Percentiles rank a stretch among this genome's conserved stretches.
These are phyloP conservation scores for Ifrita kowaldi DNA, from an alignment of 2,113 vertebrate genomes.

Conservation along the genomic window DNA sequence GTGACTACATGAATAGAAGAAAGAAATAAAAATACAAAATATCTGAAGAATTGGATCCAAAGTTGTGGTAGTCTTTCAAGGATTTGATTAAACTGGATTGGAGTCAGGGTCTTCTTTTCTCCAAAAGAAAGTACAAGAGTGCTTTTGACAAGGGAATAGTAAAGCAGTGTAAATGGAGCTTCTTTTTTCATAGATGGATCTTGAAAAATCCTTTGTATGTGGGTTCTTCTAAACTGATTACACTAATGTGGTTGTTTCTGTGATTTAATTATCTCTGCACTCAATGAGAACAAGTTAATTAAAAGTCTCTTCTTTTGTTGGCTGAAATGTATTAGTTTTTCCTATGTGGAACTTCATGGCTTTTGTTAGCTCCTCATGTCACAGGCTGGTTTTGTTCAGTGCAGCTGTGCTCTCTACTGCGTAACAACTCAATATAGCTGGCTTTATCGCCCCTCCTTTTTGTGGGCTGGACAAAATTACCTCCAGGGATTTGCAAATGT, in stretches of 20 bases:
- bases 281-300: conserved; percentile 23
- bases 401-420: neutral
- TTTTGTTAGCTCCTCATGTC: conserved; percentile 7
- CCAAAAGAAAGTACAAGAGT: neutral
- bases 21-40: neutral
- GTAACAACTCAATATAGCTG: neutral
- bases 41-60: neutral
- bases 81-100: neutral
- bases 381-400: neutral
- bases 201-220: conserved; percentile 13
- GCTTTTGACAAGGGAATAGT: neutral
- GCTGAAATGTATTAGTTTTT: neutral
- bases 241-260: neutral
- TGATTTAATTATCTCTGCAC: conserved; percentile 37
- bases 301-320: conserved; percentile 3
- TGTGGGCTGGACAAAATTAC: neutral
- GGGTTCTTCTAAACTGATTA: conserved; percentile 18
- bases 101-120: neutral
- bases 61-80: neutral
- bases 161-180: neutral
- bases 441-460: neutral
- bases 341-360: neutral
- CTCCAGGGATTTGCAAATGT: conserved; percentile 19
- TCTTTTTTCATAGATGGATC: neutral
- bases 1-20: neutral